Percentiles rank a stretch among this genome's conserved stretches.
These are phyloP conservation scores for Echinometra lucunter DNA, from an alignment of 53 echinoderm and acorn worm genomes.

Conservation along the genomic window DNA sequence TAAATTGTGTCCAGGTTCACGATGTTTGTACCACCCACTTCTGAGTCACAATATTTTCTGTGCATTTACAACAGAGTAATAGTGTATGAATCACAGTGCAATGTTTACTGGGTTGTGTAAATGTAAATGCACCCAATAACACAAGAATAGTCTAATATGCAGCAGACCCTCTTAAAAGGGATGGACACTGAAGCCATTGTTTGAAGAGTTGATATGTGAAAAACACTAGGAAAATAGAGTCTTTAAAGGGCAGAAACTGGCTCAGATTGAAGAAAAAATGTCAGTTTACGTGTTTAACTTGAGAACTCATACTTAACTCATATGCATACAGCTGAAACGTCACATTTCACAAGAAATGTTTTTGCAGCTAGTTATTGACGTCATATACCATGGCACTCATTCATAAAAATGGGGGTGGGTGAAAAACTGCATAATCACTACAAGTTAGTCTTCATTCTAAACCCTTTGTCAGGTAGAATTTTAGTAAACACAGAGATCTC, in stretches of 20 bases:
- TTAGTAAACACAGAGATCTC: background rate
- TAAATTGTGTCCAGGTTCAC: constrained; percentile 8
- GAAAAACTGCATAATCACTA: background rate
- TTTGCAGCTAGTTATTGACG: background rate
- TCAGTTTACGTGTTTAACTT: background rate
- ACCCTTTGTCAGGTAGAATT: background rate
- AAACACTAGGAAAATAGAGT: background rate
- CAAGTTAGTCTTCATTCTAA: background rate
- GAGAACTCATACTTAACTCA: background rate
- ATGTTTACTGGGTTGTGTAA: constrained; percentile 33
- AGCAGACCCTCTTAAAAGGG: background rate
- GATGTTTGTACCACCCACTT: constrained; percentile 3
- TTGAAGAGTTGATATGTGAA: background rate
- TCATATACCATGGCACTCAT: background rate
- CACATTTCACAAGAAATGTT: background rate
- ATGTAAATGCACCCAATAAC: constrained; percentile 45
- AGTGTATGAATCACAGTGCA: constrained; percentile 25
- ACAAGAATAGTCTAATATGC: background rate
- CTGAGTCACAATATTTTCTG: constrained; percentile 31
- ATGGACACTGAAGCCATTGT: background rate
- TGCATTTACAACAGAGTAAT: background rate
- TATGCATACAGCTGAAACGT: background rate
- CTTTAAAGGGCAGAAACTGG: background rate
- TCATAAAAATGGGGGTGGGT: constrained; percentile 14
- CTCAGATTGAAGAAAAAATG: background rate